phyloP scores from a whole-genome alignment of 2,113 vertebrate genomes.

The Misgurnus anguillicaudatus region DNA sequence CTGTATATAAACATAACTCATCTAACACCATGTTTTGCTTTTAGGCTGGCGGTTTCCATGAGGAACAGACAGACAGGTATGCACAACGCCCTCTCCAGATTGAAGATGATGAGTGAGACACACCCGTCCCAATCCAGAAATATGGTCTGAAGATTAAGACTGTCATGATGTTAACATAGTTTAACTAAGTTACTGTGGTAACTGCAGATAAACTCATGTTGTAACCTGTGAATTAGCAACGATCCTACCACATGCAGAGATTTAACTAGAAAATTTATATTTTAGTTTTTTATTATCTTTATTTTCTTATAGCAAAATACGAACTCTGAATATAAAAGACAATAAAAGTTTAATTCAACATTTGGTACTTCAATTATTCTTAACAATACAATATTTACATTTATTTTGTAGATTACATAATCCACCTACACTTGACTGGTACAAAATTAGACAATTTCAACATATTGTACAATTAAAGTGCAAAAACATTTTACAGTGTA shows the following conservation, averaged over 20 bases:
- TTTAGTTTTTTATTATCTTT: neutral
- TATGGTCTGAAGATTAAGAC: neutral
- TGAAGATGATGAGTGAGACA: neutral
- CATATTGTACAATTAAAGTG: neutral
- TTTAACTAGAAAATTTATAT: neutral
- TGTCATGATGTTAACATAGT: neutral
- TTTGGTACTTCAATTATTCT: neutral
- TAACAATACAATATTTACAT: neutral
- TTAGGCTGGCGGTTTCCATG: conserved; percentile 14
- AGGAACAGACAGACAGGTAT: neutral
- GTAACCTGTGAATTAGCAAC: neutral
- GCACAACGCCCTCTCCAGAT: neutral
- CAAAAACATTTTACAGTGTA: conserved; percentile 11
- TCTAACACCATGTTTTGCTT: neutral
- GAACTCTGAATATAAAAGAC: conserved; percentile 15
- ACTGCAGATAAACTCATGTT: neutral
- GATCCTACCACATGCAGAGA: neutral
- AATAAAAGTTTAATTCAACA: conserved; percentile 1
- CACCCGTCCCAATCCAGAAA: conserved; percentile 3
- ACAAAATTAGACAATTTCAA: neutral
- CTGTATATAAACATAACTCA: neutral
- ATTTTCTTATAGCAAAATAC: conserved; percentile 21
- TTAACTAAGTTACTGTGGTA: neutral
- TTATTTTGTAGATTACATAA: neutral
- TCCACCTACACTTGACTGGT: neutral